Evolutionary conservation across 2,888 invertebrate genomes (phyloP), one percentile per base, ranked within the genome.

Genomic region (Athalia cordata): DNA sequence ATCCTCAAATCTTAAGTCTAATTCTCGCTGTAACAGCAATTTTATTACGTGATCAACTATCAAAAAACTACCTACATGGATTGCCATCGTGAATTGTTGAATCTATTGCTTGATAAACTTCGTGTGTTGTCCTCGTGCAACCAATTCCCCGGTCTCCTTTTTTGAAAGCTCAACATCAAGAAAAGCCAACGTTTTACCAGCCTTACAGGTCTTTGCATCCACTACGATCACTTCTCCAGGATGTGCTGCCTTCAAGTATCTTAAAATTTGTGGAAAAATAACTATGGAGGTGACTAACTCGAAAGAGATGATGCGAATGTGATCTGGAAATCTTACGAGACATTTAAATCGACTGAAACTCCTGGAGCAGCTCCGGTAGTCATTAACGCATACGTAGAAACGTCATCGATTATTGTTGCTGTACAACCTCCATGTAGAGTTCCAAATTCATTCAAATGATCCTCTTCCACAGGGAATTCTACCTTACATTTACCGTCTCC

Each of bases 401-500:
- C 89, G 77, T 92, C 91, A 86, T 96, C 96, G 0, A 96, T 93
- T 8, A 98, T 88, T 0, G 96, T 95, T 3, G 96, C 95, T 4
- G 95, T 95, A 84, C 96, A 94, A 5, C 97, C 98, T 3, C 98
- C 98, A 87, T 98, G 98, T 4, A 98, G 89, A 0, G 94, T 93
- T 0, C 96, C 96, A 52, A 92, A 88, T 11, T 92, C 90, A 90
- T 98, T 98, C 2, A 95, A 90, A 87, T 97, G 95, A 82, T 96
- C 95, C 4, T 94, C 91, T 0, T 91, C 92, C 0, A 98, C 94
- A 83, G 92, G 93, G 86, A 98, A 93, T 89, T 97, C 95, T 15
- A 96, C 96, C 49, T 92, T 88, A 88, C 96, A 94, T 72, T 91
- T 92, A 0, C 97, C 97, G 83, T 94, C 91, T n/a, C 93, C 94